Base-by-base conservation (phyloP, 2,888 invertebrate genomes). In the Lithophane leautieri region DNA sequence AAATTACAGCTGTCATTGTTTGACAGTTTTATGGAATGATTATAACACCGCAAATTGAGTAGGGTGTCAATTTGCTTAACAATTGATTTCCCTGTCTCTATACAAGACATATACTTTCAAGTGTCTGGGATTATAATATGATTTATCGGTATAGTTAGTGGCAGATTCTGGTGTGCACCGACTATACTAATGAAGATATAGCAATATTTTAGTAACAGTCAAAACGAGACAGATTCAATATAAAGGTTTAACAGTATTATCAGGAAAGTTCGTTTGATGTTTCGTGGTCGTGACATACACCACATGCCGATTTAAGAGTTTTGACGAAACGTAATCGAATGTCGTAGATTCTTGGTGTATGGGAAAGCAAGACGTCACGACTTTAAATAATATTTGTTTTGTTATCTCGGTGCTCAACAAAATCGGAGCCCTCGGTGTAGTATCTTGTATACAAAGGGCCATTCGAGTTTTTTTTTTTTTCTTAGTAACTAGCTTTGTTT, bases 161-260 rank as follows among this genome's bases (percentile, higher is more conserved):
- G 34, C 12, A 44, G 34, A 40, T 61, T 70, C 16, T 52, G 25
- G 34, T 44, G 25, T 50, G 58, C 19, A 42, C 28, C 50, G 14
- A 44, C 22, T 40, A n/a, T 50, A 75, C 6, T 52, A n/a, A 34
- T 50, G 7, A 69, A 76, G 2, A 50, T 50, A 50, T 50, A 19
- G 19, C 50, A 19, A 50, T 19, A 22, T 50, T 50, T 22, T 50
- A 50, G 47, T 50, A 50, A 22, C 22, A 22, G 3, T 50, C 22
- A 50, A 50, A 50, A 50, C 50, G 8, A 50, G 2, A 19, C 19
- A 2, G 50, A 19, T 50, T 19, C 8, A 50, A 19, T 19, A 19
- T 19, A 47, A 47, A 47, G 16, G 7, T 50, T 19, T 7, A 50
- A 50, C 50, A 34, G 34, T 50, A 50, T 67, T 34, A 9, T 28